These are phyloP conservation scores for Liposcelis brunnea DNA, from an alignment of 2,888 invertebrate species.

Conservation along the genomic window DNA sequence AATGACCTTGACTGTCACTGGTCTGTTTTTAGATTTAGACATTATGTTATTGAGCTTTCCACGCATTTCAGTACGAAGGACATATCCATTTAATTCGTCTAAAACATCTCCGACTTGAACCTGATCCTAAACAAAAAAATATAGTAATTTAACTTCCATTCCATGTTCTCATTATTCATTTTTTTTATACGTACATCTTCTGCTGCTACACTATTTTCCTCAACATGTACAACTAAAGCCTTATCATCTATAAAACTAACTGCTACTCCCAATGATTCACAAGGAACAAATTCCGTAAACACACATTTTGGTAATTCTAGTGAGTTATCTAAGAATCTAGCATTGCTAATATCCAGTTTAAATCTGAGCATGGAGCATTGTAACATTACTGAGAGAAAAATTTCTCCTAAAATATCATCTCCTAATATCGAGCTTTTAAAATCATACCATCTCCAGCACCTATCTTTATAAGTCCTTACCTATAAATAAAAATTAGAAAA, in stretches of 20 bases:
- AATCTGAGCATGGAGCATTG: conserved; percentile 33
- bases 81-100: conserved; percentile 41
- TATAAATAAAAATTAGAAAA: conserved; percentile 8
- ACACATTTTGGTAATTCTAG: conserved; percentile 39
- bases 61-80: conserved; percentile 29
- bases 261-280: conserved; percentile 39
- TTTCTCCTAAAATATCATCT: conserved; percentile 42
- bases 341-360: conserved; percentile 34
- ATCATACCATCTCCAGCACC: conserved; percentile 16
- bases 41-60: conserved; percentile 32
- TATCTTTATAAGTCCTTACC: conserved; percentile 10
- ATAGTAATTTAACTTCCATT: conserved; percentile 2
- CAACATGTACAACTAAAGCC: conserved; percentile 37
- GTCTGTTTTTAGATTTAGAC: conserved; percentile 29
- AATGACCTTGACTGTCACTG: conserved; percentile 31
- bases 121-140: conserved; percentile 29
- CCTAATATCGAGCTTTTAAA: conserved; percentile 32
- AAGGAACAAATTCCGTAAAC: conserved; percentile 41
- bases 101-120: conserved; percentile 42
- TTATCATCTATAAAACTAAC: conserved; percentile 39
- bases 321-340: conserved; percentile 41
- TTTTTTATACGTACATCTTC: conserved; percentile 36
- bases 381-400: conserved; percentile 36
- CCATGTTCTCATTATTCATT: conserved; percentile 8
- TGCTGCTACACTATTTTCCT: conserved; percentile 40